Percentiles rank a stretch among this genome's conserved stretches.
Evolutionary conservation across 2,888 invertebrate species (phyloP).

Genomic region (Raillietiella orientalis): DNA sequence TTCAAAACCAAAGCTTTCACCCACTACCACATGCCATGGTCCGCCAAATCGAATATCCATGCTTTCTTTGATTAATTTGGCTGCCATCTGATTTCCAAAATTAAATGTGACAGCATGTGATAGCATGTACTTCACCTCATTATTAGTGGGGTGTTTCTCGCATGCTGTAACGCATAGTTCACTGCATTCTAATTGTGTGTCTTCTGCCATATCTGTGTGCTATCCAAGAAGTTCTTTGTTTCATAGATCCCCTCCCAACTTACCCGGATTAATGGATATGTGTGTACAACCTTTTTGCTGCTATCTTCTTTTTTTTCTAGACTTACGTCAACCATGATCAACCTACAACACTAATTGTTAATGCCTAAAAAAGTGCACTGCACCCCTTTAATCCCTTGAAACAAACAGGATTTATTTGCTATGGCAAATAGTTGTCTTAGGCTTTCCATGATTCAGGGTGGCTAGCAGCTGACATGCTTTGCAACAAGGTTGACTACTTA

Average conservation of each 20-base stretch:
- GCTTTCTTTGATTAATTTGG: slow-evolving; percentile 70
- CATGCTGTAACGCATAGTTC: slow-evolving; percentile 74
- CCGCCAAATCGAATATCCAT: slow-evolving; percentile 88
- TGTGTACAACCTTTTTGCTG: slow-evolving; percentile 26
- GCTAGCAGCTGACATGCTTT: slow-evolving; percentile 87
- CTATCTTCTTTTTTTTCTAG: slow-evolving; percentile 6
- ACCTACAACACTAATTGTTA: no score
- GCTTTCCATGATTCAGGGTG: slow-evolving; percentile 31
- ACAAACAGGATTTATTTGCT: no score
- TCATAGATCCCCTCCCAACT: no score
- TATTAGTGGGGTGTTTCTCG: slow-evolving; percentile 58
- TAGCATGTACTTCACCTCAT: slow-evolving; percentile 24
- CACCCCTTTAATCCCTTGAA: no score
- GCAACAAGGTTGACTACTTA: slow-evolving; percentile 64
- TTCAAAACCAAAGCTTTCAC: slow-evolving; percentile 79
- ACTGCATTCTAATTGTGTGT: slow-evolving; percentile 61
- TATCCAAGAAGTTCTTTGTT: slow-evolving; percentile 19
- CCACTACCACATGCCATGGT: slow-evolving; percentile 79
- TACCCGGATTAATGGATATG: slow-evolving; percentile 53
- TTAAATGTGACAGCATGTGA: neutral
- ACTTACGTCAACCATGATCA: slow-evolving; percentile 3
- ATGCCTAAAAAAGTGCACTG: no score
- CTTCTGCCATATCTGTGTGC: slow-evolving; percentile 77
- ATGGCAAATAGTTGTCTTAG: slow-evolving; percentile 64
- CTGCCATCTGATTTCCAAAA: slow-evolving; percentile 29